Evolutionary conservation across 2,797 vertebrate species (phyloP), one percentile per base, ranked within the genome.

Genomic region (Babyrousa celebensis): DNA sequence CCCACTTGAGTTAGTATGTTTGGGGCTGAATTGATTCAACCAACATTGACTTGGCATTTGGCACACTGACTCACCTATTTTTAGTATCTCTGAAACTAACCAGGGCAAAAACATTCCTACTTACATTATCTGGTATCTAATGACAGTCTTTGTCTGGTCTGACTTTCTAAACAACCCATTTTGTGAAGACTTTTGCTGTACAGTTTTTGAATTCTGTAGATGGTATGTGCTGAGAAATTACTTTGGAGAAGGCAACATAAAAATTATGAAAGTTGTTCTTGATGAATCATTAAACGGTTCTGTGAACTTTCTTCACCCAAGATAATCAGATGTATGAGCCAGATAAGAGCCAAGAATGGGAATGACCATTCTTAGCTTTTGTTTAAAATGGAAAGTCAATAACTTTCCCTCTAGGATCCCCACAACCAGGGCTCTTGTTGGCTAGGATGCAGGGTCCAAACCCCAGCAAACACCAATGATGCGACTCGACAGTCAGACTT

Each of bases 211-310:
- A 92, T 93, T 90, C 72, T 79, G 54, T 43, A 36, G 23, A 65
- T 96, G 71, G 43, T 74, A 40, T 84, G 71, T 75, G 72, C 87
- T 63, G 72, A 94, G 77, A 90, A 92, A 65, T 92, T 72, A 71
- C 86, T n/a, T n/a, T 71, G 89, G 77, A 90, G 54, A 96, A 92
- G 60, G 60, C 89, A 71, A 25, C 21, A 84, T 48, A 52, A 95
- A 95, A 85, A 89, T 93, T 84, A 23, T 67, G 63, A 95, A 96
- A 79, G 54, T 74, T 93, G 25, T 77, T 90, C 58, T 95, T 75
- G 54, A 95, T 90, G 77, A 89, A 85, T 95, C 80, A 29, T 94
- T 94, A 91, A 85, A 96, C 86, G 97, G 83, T 95, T 94, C 86
- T 25, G 3, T 60, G 91, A 96, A 94, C 93, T 62, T 58, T 89